Conservation (phyloP, 2,888 invertebrate genomes). For the Alsophila aescularia region DNA sequence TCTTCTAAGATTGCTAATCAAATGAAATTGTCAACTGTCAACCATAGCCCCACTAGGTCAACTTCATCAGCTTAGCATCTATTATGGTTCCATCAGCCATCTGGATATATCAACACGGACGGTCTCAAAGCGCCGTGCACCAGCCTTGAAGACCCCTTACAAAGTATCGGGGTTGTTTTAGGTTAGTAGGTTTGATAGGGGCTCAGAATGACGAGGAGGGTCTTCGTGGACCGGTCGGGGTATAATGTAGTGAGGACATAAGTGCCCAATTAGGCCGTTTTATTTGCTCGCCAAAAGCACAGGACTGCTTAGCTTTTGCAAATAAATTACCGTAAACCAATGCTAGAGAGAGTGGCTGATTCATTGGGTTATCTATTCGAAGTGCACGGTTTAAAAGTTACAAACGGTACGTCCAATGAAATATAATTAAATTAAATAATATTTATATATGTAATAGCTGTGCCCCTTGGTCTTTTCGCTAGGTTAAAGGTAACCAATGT, state of each 20-base stretch:
- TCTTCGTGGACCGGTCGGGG: constrained; percentile 24
- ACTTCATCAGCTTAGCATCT: constrained; percentile 32
- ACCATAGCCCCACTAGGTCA: constrained; percentile 11
- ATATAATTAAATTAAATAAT: too few species aligned
- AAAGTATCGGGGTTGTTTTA: constrained; percentile 11
- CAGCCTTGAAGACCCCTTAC: constrained; percentile 27
- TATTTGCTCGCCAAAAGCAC: constrained; percentile 40
- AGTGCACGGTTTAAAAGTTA: not conserved
- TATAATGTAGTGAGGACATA: constrained; percentile 34
- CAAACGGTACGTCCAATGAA: too few species aligned
- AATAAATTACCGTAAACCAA: constrained; percentile 30
- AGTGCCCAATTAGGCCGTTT: constrained; percentile 42
- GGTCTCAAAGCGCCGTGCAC: constrained; percentile 36
- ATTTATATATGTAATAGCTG: too few species aligned
- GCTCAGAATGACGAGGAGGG: constrained; percentile 26
- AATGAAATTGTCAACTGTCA: not conserved
- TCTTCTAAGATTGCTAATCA: too few species aligned
- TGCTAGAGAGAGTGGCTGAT: constrained; percentile 14
- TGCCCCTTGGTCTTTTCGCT: too few species aligned
- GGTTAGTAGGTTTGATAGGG: not conserved
- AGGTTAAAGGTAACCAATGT: too few species aligned
- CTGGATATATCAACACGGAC: constrained; percentile 38
- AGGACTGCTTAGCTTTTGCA: constrained; percentile 37
- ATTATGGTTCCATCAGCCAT: constrained; percentile 33
- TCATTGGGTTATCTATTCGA: constrained; percentile 12